Percentiles rank a stretch among this genome's conserved stretches.
These are phyloP conservation scores for Climacteris rufus DNA, from an alignment of 2,113 vertebrate species.

Conservation along the genomic window DNA sequence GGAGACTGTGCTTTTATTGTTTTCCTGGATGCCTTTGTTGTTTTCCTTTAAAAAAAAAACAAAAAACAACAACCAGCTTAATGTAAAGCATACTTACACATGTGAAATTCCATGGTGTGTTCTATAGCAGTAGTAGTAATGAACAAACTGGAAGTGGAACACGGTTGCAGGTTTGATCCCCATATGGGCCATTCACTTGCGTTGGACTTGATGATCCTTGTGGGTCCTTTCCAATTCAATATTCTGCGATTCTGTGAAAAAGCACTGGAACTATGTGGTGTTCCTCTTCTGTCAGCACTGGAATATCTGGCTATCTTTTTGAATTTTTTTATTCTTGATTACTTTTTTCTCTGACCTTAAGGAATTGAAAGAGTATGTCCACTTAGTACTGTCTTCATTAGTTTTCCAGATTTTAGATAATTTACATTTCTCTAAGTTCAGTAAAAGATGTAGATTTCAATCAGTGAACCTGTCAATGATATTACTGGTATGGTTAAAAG, in stretches of 20 bases:
- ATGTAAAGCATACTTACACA: background rate
- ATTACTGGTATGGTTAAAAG: background rate
- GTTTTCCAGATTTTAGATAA: background rate
- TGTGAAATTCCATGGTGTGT: background rate
- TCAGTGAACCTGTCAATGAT: background rate
- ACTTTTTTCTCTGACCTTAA: background rate
- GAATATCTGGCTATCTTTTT: background rate
- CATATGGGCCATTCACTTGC: no score
- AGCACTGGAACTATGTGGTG: background rate
- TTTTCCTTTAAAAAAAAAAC: background rate
- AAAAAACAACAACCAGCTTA: background rate
- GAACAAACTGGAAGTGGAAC: background rate
- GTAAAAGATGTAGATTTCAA: background rate
- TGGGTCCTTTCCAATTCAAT: background rate
- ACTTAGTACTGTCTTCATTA: background rate
- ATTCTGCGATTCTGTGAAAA: background rate
- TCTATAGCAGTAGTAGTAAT: background rate
- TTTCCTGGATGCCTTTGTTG: background rate
- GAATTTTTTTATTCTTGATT: background rate
- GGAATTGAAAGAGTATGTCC: background rate
- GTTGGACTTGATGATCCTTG: background rate
- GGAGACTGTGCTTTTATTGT: background rate
- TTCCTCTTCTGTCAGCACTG: background rate
- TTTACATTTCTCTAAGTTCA: background rate
- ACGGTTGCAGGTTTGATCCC: background rate